Percentiles rank a stretch among this genome's conserved stretches.
Conservation (phyloP, 2,888 invertebrate species). For the Nysson spinosus region DNA sequence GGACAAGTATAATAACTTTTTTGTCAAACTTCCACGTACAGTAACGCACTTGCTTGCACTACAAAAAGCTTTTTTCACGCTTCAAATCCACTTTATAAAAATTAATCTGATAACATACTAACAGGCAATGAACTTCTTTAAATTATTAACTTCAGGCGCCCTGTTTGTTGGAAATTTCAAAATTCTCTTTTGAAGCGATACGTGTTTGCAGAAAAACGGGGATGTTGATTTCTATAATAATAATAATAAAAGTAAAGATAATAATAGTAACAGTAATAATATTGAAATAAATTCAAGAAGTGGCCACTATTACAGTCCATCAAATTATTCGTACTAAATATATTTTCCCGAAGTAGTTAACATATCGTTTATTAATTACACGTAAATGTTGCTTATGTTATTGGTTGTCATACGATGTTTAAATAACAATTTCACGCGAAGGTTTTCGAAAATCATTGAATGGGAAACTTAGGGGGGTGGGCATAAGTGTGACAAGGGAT, state of each 20-base stretch:
- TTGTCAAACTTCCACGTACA: conserved; percentile 52
- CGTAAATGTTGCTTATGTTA: too few relatives aligned
- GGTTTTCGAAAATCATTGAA: conserved; percentile 50
- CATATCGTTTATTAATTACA: too few relatives aligned
- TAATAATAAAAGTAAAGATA: too few relatives aligned
- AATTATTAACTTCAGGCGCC: conserved; percentile 51
- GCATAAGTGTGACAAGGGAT: conserved; percentile 77
- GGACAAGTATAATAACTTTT: not conserved
- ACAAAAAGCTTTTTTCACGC: conserved; percentile 51
- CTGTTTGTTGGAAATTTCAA: conserved; percentile 51
- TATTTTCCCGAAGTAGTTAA: too few relatives aligned
- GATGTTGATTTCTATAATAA: too few relatives aligned
- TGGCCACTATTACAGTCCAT: too few relatives aligned
- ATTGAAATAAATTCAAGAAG: too few relatives aligned
- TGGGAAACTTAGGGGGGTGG: conserved; percentile 70
- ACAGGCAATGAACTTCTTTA: conserved; percentile 38
- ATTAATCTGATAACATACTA: conserved; percentile 44
- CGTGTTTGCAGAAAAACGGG: too few relatives aligned
- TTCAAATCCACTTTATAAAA: conserved; percentile 45
- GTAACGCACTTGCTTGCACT: conserved; percentile 46
- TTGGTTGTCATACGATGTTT: conserved; percentile 18
- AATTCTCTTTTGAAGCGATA: too few relatives aligned
- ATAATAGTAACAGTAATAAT: too few relatives aligned
- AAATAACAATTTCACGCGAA: conserved; percentile 28
- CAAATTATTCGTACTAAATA: too few relatives aligned